Evolutionary conservation across 2,113 vertebrate genomes (phyloP), one percentile per base, ranked within the genome.

Genomic region (Aegotheles bennettii): DNA sequence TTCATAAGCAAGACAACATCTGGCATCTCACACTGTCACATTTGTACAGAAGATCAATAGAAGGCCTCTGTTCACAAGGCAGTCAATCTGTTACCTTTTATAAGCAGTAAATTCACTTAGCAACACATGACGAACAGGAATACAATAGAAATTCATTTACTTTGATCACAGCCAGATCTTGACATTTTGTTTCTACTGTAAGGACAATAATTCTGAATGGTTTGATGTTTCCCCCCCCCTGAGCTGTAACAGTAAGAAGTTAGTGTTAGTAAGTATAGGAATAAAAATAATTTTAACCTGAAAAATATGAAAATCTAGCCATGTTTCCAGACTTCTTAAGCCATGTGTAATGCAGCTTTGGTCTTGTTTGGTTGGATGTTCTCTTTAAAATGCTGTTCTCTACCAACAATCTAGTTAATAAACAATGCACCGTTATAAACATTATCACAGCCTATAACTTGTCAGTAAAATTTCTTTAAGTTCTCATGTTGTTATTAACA

Each of bases 171-270:
- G 87, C 2, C 56, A 29, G 50, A 78, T 59, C 85, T 64, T 93
- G 90, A 89, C 90, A 96, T 96, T 91, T 92, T 21, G 31, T 95
- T 92, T 90, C 51, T 70, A 23, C 78, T 77, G 67, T 64, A 78
- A 90, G 51, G 64, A 43, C 33, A 86, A 43, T 54, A 50, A 54
- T 73, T 90, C 63, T 45, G 35, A 88, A 91, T 43, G 4, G 47
- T 86, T 92, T 88, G 63, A 63, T 90, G 45, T 29, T 83, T 89
- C 84, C 33, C n/a, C 6, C 35, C 29, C 87, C 54, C 26, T 63
- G 56, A 93, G 23, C 29, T 50, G 7, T 67, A 63, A 63, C 19
- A 59, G 29, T 76, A 33, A 87, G 75, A 87, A 71, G 10, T 13
- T 38, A 53, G 17, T 31, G 15, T 42, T 69, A 53, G 23, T 48